These are phyloP conservation scores for Cladorhizidae sp. DNA, from an alignment of 37 sponge, comb jelly and placozoan species.

Conservation along the genomic window DNA sequence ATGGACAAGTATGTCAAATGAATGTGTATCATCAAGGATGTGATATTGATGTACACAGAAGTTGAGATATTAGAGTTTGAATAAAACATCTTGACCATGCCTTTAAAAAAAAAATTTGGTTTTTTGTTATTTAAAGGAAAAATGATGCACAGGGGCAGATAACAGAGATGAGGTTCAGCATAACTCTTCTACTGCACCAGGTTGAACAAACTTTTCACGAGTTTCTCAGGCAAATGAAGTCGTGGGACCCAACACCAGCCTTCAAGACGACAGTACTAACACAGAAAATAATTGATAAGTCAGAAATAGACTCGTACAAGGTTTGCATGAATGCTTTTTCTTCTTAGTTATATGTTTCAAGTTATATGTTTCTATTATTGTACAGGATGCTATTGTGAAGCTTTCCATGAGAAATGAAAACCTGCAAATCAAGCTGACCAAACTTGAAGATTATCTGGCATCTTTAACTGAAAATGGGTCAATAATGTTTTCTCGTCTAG, in stretches of 20 bases:
- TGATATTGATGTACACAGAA: not conserved
- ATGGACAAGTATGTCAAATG: not conserved
- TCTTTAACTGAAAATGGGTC: not conserved
- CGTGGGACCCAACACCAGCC: too few relatives aligned
- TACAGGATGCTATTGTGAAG: constrained; percentile 39
- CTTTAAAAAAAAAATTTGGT: not conserved
- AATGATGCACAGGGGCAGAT: constrained; percentile 53
- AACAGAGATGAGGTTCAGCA: constrained; percentile 65
- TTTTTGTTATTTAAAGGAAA: not conserved
- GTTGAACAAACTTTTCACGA: constrained; percentile 60
- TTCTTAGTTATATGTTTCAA: not conserved
- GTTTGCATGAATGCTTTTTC: not conserved
- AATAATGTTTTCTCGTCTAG: constrained; percentile 76
- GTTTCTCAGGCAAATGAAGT: not conserved
- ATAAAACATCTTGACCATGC: not conserved
- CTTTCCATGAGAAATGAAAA: constrained; percentile 32
- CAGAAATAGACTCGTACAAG: not conserved
- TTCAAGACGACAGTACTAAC: too few relatives aligned
- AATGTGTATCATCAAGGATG: too few relatives aligned
- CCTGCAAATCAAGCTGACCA: constrained; percentile 42
- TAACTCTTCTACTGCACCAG: constrained; percentile 53
- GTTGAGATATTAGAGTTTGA: not conserved
- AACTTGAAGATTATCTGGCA: constrained; percentile 9
- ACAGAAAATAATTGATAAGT: too few relatives aligned
- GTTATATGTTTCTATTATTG: not conserved